Conservation (phyloP, 2,797 vertebrate genomes). For the Hozukius guyotensis region DNA sequence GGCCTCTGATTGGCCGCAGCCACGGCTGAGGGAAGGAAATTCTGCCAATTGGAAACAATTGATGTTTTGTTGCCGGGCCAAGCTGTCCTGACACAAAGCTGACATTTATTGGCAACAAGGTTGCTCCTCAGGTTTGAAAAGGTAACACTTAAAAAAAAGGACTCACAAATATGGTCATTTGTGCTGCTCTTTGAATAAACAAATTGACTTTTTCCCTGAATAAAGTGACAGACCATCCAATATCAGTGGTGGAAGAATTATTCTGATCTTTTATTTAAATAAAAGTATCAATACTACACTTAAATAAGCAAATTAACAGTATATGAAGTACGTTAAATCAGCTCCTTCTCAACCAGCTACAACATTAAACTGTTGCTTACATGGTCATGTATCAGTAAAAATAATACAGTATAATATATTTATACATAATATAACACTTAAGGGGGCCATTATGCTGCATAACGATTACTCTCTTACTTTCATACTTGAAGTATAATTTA, state of each 20-base stretch:
- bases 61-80: constrained; percentile 84
- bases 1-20: constrained; percentile 74
- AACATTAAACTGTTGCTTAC: not conserved
- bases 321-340: not conserved
- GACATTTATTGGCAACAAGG: constrained; percentile 71
- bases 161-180: not conserved
- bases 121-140: constrained; percentile 60
- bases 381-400: not conserved
- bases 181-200: constrained; percentile 6
- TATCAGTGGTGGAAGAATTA: not conserved
- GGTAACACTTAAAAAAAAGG: constrained; percentile 47
- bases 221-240: not conserved
- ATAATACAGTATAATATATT: not conserved
- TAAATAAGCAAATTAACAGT: not conserved
- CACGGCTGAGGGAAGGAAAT: constrained; percentile 65
- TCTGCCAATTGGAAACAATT: constrained; percentile 86
- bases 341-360: not conserved
- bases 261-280: not conserved
- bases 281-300: not conserved
- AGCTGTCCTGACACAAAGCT: constrained; percentile 72
- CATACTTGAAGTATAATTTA: not conserved
- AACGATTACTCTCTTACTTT: not conserved
- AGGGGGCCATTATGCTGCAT: not conserved
- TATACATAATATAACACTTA: not conserved
- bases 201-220: not conserved